A percentile compares a stretch with the other conserved stretches of the same genome.
These are phyloP conservation scores for Orchestes rusci DNA, from an alignment of 2,888 invertebrate genomes.

Conservation along the genomic window DNA sequence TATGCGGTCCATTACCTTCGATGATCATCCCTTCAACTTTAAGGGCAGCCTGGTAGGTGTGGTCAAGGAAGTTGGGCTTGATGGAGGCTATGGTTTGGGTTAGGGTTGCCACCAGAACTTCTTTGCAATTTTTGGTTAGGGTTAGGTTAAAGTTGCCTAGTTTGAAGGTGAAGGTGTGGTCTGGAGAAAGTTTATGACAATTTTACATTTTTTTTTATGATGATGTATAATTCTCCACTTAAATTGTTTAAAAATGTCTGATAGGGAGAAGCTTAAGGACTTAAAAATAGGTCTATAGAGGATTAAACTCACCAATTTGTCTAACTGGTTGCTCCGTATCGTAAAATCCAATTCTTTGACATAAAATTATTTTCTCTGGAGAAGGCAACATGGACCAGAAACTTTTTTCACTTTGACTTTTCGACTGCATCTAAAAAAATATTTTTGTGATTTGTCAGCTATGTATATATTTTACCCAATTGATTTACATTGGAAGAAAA, in stretches of 20 bases:
- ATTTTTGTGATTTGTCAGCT: no score
- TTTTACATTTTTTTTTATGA: not conserved
- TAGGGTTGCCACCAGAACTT: conserved; percentile 63
- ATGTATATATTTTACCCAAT: no score
- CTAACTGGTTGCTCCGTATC: conserved; percentile 24
- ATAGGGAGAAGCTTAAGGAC: not conserved
- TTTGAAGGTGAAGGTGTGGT: conserved; percentile 69
- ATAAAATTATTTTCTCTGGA: conserved; percentile 39
- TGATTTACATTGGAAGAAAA: no score
- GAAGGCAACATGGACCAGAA: conserved; percentile 43
- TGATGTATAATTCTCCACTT: not conserved
- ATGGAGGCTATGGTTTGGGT: conserved; percentile 53
- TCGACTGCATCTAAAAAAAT: conserved; percentile 52
- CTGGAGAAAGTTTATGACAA: conserved; percentile 40
- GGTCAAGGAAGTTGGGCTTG: conserved; percentile 35
- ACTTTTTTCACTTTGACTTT: conserved; percentile 52
- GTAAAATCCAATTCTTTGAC: conserved; percentile 41
- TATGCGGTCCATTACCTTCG: conserved; percentile 58
- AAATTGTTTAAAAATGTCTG: conserved; percentile 1
- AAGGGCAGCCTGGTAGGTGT: conserved; percentile 31
- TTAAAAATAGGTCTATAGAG: no score
- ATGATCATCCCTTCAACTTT: conserved; percentile 66
- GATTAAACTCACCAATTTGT: conserved; percentile 30
- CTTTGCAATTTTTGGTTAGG: conserved; percentile 55
- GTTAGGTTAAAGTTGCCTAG: conserved; percentile 65